Conservation (phyloP, 1,140 invertebrate genomes). For the Cherax quadricarinatus region DNA sequence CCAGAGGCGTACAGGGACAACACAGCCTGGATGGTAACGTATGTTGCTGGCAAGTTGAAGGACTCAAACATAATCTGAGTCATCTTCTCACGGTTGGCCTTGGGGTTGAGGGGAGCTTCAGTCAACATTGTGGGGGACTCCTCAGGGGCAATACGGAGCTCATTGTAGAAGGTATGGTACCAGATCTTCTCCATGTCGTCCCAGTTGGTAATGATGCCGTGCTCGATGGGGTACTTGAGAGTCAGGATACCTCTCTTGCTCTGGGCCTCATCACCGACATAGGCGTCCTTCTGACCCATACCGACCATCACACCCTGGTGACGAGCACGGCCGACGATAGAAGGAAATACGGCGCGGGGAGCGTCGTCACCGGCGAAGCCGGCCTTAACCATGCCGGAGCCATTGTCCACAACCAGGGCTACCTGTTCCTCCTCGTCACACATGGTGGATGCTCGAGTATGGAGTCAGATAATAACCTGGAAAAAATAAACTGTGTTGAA, state of each 20-base stretch:
- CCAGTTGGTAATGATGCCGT: constrained; percentile 97
- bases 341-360: constrained; percentile 83
- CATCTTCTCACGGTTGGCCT: constrained; percentile 92
- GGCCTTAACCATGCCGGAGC: constrained; percentile 83
- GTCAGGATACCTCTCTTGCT: constrained; percentile 94
- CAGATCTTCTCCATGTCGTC: constrained; percentile 93
- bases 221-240: constrained; percentile 95
- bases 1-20: constrained; percentile 12
- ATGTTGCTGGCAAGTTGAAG: not conserved
- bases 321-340: constrained; percentile 81
- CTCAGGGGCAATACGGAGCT: constrained; percentile 95
- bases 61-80: constrained; percentile 90
- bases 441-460: not conserved
- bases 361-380: constrained; percentile 84
- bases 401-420: constrained; percentile 78
- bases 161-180: constrained; percentile 97
- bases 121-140: constrained; percentile 94
- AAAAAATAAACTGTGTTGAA: no score
- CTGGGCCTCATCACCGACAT: constrained; percentile 95
- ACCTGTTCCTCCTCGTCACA: not conserved
- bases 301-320: constrained; percentile 90
- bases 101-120: constrained; percentile 81
- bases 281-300: constrained; percentile 95
- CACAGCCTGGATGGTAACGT: constrained; percentile 11
- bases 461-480: not conserved